These are phyloP conservation scores for Hoplodrina blanda DNA, from an alignment of 2,888 invertebrate genomes.

Conservation along the genomic window DNA sequence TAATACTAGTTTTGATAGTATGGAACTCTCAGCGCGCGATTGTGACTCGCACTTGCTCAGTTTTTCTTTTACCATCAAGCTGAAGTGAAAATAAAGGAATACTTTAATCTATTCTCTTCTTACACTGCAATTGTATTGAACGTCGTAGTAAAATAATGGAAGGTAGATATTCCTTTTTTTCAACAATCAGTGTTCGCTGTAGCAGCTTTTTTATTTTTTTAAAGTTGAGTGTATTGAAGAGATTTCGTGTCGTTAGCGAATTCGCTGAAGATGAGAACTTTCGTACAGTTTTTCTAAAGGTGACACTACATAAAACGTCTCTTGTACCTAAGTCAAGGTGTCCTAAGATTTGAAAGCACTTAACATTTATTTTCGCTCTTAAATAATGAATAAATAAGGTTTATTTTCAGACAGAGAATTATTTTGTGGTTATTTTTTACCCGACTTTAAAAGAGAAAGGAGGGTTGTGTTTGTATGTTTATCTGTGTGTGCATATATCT, in stretches of 20 bases:
- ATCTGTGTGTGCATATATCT: too few relatives aligned
- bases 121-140: conserved; percentile 39
- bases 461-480: too few relatives aligned
- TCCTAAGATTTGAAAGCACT: too few relatives aligned
- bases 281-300: neutral
- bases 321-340: too few relatives aligned
- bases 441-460: too few relatives aligned
- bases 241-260: conserved; percentile 15
- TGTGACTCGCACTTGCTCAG: neutral
- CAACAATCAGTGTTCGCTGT: conserved; percentile 38
- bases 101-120: conserved; percentile 44
- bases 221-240: conserved; percentile 5
- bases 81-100: conserved; percentile 37
- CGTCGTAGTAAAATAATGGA: conserved; percentile 31
- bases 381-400: too few relatives aligned
- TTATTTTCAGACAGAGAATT: too few relatives aligned
- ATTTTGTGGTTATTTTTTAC: too few relatives aligned
- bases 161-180: conserved; percentile 34
- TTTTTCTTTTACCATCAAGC: conserved; percentile 35
- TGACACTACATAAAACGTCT: neutral
- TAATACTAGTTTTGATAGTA: neutral
- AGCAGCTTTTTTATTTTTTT: neutral
- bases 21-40: neutral
- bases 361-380: too few relatives aligned
- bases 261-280: neutral